Evolutionary conservation across 2,797 vertebrate genomes (phyloP).

Genomic region (Sciaenops ocellatus): DNA sequence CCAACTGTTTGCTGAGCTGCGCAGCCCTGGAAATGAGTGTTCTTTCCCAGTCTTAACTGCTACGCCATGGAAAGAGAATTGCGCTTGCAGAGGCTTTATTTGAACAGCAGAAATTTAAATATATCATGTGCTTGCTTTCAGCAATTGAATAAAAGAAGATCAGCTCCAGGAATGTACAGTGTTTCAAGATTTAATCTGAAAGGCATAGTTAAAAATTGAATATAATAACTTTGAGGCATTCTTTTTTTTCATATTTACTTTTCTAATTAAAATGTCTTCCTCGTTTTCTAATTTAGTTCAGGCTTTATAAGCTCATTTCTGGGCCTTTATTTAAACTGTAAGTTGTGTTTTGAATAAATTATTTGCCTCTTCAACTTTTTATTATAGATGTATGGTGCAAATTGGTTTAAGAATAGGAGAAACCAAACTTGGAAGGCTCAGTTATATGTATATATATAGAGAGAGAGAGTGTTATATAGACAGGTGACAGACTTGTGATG

Average conservation of each 20-base stretch:
- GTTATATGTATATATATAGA: no score
- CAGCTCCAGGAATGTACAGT: conserved; percentile 13
- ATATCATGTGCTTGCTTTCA: conserved; percentile 24
- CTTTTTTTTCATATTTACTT: conserved; percentile 5
- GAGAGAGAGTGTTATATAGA: background rate
- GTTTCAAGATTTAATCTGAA: conserved; percentile 37
- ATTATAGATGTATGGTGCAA: conserved; percentile 31
- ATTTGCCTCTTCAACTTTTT: conserved; percentile 8
- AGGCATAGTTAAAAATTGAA: conserved; percentile 18
- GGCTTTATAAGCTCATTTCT: background rate
- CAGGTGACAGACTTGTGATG: conserved; percentile 11
- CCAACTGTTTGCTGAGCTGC: conserved; percentile 38
- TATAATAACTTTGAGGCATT: conserved; percentile 2
- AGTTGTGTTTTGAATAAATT: conserved; percentile 3
- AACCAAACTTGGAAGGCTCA: conserved; percentile 21
- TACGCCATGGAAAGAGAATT: conserved; percentile 6
- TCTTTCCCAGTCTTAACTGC: conserved; percentile 7
- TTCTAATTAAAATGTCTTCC: conserved; percentile 16
- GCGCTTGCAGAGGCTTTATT: conserved; percentile 35
- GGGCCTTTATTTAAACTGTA: conserved; percentile 2
- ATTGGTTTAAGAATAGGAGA: background rate
- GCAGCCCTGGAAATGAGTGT: conserved; percentile 15
- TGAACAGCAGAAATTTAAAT: conserved; percentile 34
- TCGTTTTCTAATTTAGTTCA: conserved; percentile 10
- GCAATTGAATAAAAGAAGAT: conserved; percentile 32